Base-by-base conservation (phyloP, 92 coral and sea anemone species). In the Bergia sp. region DNA sequence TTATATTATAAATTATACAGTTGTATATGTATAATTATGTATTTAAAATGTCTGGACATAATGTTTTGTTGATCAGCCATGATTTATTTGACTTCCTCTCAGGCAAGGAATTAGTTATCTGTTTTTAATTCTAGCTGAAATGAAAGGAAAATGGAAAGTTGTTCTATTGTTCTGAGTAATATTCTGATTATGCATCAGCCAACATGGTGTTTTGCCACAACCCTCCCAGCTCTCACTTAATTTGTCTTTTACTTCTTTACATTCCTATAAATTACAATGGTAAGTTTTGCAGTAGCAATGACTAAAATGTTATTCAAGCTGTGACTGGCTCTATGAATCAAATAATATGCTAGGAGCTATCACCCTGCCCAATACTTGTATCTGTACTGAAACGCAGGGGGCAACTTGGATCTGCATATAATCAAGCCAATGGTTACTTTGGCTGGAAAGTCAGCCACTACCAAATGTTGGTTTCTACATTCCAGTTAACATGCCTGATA, bases 401-500 rank as follows among this genome's bases (percentile, higher is more conserved):
- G 13, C 64, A 10, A 7, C 64, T 55, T 55, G 16, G 13, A 10
- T 55, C 64, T 55, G 64, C 7, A 15, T 55, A 55, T 15, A 86
- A 9, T 40, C 76, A 42, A 75, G 43, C 80, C 39, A 82, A 75
- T 36, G 83, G 76, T 16, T 86, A 86, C 41, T 38, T 86, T 66
- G 43, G 39, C 79, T n/a, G 76, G 47, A 86, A 75, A 86, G 64
- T 86, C 41, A 55, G 45, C 23, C 76, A 84, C 47, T 86, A 86
- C 40, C 73, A 74, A 39, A 86, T 76, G 37, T 76, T 55, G 37
- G 40, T 44, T 45, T 86, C 89, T 44, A 86, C 84, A 20, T 86
- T 21, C 15, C 89, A 86, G 67, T 11, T 86, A 18, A 86, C 57
- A 15, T n/a, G 80, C 5, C 82, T 86, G 79, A 38, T 21, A 10